A percentile compares a stretch with the other conserved stretches of the same genome.
phyloP scores from a whole-genome alignment of 2,888 invertebrate genomes.

The Magallana nippona region DNA sequence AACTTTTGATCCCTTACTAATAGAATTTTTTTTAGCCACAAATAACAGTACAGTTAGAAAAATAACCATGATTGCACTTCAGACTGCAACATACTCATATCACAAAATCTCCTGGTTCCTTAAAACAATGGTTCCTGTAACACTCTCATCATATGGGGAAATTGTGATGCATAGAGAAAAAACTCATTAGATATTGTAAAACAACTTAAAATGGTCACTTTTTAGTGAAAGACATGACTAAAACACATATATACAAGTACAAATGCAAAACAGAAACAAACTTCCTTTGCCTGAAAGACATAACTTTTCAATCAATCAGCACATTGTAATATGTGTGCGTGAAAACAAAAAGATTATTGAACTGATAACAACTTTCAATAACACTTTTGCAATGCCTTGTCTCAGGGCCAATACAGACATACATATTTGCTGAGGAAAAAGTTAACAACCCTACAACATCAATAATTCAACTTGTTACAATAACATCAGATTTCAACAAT shows the following conservation, averaged over 20 bases:
- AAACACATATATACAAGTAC: neutral
- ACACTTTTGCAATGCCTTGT: neutral
- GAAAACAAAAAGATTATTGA: constrained; percentile 4
- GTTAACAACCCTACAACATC: neutral
- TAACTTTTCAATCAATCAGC: constrained; percentile 11
- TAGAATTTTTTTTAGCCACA: too few relatives aligned
- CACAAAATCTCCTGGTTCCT: constrained; percentile 1
- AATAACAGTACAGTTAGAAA: neutral
- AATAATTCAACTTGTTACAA: neutral
- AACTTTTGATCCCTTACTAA: too few relatives aligned
- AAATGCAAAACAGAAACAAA: neutral
- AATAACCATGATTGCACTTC: neutral
- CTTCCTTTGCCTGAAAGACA: constrained; percentile 25
- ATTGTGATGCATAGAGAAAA: constrained; percentile 27
- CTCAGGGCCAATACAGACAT: neutral
- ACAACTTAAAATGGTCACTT: constrained; percentile 15
- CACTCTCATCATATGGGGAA: neutral
- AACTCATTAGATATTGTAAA: constrained; percentile 1
- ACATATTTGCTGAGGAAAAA: neutral
- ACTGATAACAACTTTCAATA: constrained; percentile 11
- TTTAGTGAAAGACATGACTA: constrained; percentile 25
- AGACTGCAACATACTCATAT: neutral
- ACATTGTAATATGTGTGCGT: constrained; percentile 12
- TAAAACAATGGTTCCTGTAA: constrained; percentile 17
- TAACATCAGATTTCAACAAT: too few relatives aligned